Evolutionary conservation across 2,113 vertebrate genomes (phyloP), one percentile per base, ranked within the genome.

Genomic region (Ptilorrhoa leucosticta): DNA sequence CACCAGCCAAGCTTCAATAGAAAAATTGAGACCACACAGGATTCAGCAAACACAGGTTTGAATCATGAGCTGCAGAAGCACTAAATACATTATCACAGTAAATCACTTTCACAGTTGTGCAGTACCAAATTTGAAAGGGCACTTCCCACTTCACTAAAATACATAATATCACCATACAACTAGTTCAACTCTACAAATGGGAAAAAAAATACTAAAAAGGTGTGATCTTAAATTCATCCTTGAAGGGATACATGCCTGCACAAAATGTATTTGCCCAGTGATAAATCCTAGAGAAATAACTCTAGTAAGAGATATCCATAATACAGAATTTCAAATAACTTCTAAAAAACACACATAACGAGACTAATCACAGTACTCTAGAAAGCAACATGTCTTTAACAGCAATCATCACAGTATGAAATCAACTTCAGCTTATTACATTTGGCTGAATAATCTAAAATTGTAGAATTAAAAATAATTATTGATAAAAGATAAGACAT

Each of bases 381-480:
- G 40, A 85, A 96, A 89, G 61, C 58, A 89, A 79, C 70, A n/a
- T 71, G 70, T 66, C 73, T 85, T 94, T 90, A 95, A 88, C 27
- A 91, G 84, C 87, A 91, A 80, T 94, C 85, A 87, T 89, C 87
- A 88, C 87, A 93, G 91, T 92, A 96, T 64, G 82, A 94, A 93
- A 76, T 83, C 81, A 54, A 88, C 85, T 78, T 68, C 65, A 94
- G 44, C 56, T 94, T 91, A 82, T 85, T 95, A 93, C 78, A 83
- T 96, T 95, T 86, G 66, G 78, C 64, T 97, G 71, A 44, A 94
- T 77, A 96, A 83, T 89, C 40, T 92, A 87, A 96, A 97, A 91
- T 50, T 91, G 87, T n/a, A 94, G 37, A 94, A 96, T 94, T 96
- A 95, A 96, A 97, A 97, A 96, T 97, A 95, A 98, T 91, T 97